Base-by-base conservation (phyloP, 1,140 invertebrate genomes). In the Pectinophora gossypiella region DNA sequence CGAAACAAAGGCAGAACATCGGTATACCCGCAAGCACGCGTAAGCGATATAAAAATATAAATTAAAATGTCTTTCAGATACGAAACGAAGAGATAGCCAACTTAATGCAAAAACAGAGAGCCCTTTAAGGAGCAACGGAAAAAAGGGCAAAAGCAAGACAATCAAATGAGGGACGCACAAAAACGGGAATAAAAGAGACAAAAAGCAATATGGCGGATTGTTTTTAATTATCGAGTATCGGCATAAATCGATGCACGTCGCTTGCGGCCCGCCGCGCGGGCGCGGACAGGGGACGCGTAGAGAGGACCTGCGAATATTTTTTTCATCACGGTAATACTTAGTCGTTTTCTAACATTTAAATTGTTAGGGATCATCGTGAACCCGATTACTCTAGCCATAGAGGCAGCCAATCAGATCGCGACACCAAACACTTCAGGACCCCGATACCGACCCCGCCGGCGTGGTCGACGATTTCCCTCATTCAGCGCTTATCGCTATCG, bases 171-270 rank as follows among this genome's bases (percentile, higher is more conserved):
- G 61, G 79, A 82, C 72, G 77, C 59, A 76, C 74, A 81, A 79
- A 82, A 86, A 84, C 75, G 66, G 76, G 70, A 68, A 79, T 76
- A 82, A 84, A 83, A 82, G 63, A 15, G 61, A 77, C 70, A 85
- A 83, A 85, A 84, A 86, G 64, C 70, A 82, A 79, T 72, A 86
- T 85, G 83, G 83, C 83, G 83, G 79, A 86, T 86, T 86, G 83
- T 86, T 86, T 86, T 86, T 86, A 86, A 86, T 86, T 86, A 86
- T 84, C 80, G 73, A 86, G 80, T 85, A 86, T 86, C 80, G 83
- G 77, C 77, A 86, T 86, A 86, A 86, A 84, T 86, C 80, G 78
- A 81, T 71, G 76, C 57, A 59, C 69, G 83, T 83, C 82, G 79
- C 82, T 78, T 74, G 68, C 68, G 70, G 79, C 77, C 63, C 65